phyloP scores from a whole-genome alignment of 2,797 vertebrate species.

The Catamblyrhynchus diadema region DNA sequence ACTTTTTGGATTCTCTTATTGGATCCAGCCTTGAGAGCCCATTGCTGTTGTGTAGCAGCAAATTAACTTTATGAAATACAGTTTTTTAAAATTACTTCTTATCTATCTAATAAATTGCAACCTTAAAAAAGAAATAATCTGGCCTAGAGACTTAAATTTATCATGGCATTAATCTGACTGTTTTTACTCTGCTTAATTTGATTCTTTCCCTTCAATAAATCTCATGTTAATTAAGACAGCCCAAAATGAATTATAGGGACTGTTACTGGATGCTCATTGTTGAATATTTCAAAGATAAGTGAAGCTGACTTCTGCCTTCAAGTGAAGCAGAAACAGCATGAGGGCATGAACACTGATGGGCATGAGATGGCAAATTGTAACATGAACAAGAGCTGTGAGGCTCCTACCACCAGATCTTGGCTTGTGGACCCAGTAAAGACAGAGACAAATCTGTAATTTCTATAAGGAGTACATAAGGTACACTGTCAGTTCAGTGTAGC shows the following conservation, averaged over 20 bases:
- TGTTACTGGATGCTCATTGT: not conserved
- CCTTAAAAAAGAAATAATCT: conserved; percentile 40
- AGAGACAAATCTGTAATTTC: not conserved
- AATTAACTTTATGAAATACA: conserved; percentile 37
- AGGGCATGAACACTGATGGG: not conserved
- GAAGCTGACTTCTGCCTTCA: conserved; percentile 8
- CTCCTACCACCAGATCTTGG: not conserved
- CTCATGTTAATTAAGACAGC: conserved; percentile 56
- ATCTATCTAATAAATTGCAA: conserved; percentile 37
- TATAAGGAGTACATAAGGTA: not conserved
- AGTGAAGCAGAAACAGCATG: not conserved
- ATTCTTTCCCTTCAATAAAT: conserved; percentile 55
- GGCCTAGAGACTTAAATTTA: conserved; percentile 45
- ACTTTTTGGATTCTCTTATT: not conserved
- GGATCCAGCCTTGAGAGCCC: not conserved
- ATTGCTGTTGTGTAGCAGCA: not conserved
- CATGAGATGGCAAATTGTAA: not conserved
- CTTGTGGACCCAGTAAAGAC: not conserved
- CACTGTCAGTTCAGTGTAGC: not conserved
- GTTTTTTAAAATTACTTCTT: not conserved
- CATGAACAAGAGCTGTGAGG: not conserved
- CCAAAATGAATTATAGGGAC: conserved; percentile 24
- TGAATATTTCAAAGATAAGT: conserved; percentile 19
- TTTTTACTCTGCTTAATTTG: conserved; percentile 57
- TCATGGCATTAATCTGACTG: conserved; percentile 41